Conservation (phyloP, 2,888 invertebrate species). For the Gortyna flavago region DNA sequence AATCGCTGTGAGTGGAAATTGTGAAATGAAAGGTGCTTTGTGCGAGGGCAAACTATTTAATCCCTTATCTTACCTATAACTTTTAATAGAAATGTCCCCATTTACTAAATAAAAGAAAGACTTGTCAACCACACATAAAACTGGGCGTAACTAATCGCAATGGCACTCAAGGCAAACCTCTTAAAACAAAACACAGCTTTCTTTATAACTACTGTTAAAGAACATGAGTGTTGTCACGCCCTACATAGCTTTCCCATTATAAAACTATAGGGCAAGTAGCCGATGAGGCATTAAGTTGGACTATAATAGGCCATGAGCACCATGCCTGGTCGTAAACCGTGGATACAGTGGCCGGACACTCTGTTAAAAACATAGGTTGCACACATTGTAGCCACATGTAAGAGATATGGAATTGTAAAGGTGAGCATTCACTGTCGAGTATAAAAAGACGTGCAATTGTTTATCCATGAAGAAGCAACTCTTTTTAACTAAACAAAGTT, state of each 20-base stretch:
- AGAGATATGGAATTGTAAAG: constrained; percentile 16
- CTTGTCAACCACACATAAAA: constrained; percentile 32
- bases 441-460: not conserved
- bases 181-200: constrained; percentile 54
- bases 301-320: constrained; percentile 48
- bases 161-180: constrained; percentile 39
- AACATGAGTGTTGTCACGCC: constrained; percentile 47
- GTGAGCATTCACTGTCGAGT: constrained; percentile 7
- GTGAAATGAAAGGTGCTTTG: not conserved
- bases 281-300: constrained; percentile 54
- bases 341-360: constrained; percentile 37
- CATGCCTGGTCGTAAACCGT: constrained; percentile 37
- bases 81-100: constrained; percentile 5
- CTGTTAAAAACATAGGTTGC: constrained; percentile 38
- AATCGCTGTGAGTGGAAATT: not conserved
- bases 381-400: constrained; percentile 35
- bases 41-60: not conserved
- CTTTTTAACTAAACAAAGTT: not conserved
- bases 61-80: not conserved
- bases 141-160: constrained; percentile 31
- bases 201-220: constrained; percentile 49
- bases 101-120: constrained; percentile 24
- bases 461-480: not conserved
- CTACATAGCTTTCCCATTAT: constrained; percentile 59
- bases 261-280: constrained; percentile 50